Conservation (phyloP, 2,888 invertebrate species). For the Dynastes grantii region DNA sequence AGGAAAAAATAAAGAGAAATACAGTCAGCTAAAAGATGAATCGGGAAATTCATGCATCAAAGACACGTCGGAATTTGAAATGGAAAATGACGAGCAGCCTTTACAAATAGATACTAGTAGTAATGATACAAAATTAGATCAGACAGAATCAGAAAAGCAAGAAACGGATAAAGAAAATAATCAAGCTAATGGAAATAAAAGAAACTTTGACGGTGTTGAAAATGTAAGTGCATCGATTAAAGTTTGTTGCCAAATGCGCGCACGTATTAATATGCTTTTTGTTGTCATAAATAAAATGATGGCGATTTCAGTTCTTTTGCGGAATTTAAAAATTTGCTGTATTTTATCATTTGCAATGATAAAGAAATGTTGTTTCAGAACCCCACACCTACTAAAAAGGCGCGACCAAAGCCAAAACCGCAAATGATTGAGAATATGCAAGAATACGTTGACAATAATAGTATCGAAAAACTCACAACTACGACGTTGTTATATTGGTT, state of each 20-base stretch:
- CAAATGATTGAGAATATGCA: constrained; percentile 58
- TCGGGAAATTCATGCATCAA: constrained; percentile 25
- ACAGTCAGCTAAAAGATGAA: constrained; percentile 40
- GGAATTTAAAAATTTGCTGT: no score
- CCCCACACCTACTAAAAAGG: constrained; percentile 54
- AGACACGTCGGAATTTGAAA: constrained; percentile 43
- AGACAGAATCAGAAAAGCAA: constrained; percentile 28
- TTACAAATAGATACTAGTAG: constrained; percentile 52
- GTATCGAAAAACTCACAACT: constrained; percentile 57
- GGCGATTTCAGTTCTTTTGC: no score
- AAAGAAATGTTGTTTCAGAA: constrained; percentile 42
- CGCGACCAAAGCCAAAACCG: constrained; percentile 55
- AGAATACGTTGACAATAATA: constrained; percentile 57
- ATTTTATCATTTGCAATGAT: neutral
- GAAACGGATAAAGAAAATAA: constrained; percentile 34
- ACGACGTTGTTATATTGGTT: constrained; percentile 57
- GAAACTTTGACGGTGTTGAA: constrained; percentile 38
- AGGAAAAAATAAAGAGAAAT: constrained; percentile 33
- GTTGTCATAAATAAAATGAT: no score
- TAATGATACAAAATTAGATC: constrained; percentile 34
- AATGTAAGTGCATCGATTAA: constrained; percentile 32
- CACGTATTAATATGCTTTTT: no score
- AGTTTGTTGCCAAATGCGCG: no score
- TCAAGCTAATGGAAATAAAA: constrained; percentile 43
- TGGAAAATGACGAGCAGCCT: constrained; percentile 53